Evolutionary conservation across 2,888 invertebrate species (phyloP).

Genomic region (Pterobdella sp.): DNA sequence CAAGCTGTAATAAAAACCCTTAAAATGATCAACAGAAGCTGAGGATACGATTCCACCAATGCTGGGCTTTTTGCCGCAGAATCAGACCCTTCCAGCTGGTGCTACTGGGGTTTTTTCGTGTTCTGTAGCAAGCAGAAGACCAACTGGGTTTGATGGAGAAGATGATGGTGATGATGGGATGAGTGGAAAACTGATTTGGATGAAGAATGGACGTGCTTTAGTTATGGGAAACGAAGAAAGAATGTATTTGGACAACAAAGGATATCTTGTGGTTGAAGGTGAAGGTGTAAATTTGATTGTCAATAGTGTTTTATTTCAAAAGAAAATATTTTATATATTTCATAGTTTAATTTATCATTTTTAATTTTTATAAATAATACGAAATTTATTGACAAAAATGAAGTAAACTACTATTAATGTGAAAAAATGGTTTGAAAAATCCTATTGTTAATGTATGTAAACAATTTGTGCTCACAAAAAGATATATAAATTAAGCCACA

Average conservation of each 20-base stretch:
- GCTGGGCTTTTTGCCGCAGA: slow-evolving; percentile 74
- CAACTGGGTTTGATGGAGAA: slow-evolving; percentile 4
- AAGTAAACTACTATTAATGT: no score
- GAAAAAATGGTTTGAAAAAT: no score
- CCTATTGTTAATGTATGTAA: no score
- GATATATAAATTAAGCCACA: no score
- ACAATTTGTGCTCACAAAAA: no score
- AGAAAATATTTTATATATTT: no score
- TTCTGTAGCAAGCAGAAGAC: slow-evolving; percentile 48
- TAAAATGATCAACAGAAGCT: no score
- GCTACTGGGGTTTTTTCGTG: slow-evolving; percentile 72
- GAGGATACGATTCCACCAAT: slow-evolving; percentile 62
- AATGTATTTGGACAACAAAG: slow-evolving; percentile 9
- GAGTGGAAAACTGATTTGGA: background rate
- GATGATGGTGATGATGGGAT: slow-evolving; percentile 24
- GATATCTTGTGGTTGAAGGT: background rate
- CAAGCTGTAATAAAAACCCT: no score
- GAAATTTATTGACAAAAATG: no score
- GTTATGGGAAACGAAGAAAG: slow-evolving; percentile 3
- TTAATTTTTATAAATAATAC: no score
- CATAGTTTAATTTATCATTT: no score
- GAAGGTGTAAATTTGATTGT: background rate
- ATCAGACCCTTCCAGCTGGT: slow-evolving; percentile 74
- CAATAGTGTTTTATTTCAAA: background rate
- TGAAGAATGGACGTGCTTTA: background rate